Percentiles rank a stretch among this genome's conserved stretches.
Conservation (phyloP, 2,113 vertebrate species). For the Protobothrops flavoviridis region DNA sequence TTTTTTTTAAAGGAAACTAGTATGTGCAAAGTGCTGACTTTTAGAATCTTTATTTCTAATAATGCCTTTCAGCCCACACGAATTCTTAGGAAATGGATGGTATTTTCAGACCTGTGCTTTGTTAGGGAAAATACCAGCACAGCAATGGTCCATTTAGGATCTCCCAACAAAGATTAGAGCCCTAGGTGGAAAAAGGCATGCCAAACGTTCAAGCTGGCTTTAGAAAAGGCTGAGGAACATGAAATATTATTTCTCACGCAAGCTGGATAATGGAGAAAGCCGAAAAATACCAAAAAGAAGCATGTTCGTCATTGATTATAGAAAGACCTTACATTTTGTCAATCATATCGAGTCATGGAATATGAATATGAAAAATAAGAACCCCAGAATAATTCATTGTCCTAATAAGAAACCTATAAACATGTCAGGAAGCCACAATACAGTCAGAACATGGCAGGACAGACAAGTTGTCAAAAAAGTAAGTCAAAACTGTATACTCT, state of each 20-base stretch:
- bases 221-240: neutral
- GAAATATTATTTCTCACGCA: neutral
- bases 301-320: neutral
- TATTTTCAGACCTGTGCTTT: neutral
- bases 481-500: neutral
- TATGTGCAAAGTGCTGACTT: neutral
- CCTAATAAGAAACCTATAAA: neutral
- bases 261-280: neutral
- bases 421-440: neutral
- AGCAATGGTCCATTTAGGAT: neutral
- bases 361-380: neutral
- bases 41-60: neutral
- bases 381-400: neutral
- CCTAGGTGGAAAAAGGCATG: neutral
- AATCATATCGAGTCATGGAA: neutral
- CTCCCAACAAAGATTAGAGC: neutral
- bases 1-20: neutral
- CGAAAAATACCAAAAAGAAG: neutral
- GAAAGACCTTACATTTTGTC: neutral
- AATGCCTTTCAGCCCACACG: neutral
- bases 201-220: neutral
- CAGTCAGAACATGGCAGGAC: neutral
- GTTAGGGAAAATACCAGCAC: neutral
- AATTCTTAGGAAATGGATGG: neutral
- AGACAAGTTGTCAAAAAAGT: neutral